These are phyloP conservation scores for Tragulus kanchil DNA, from an alignment of 2,113 vertebrate species.

Conservation along the genomic window DNA sequence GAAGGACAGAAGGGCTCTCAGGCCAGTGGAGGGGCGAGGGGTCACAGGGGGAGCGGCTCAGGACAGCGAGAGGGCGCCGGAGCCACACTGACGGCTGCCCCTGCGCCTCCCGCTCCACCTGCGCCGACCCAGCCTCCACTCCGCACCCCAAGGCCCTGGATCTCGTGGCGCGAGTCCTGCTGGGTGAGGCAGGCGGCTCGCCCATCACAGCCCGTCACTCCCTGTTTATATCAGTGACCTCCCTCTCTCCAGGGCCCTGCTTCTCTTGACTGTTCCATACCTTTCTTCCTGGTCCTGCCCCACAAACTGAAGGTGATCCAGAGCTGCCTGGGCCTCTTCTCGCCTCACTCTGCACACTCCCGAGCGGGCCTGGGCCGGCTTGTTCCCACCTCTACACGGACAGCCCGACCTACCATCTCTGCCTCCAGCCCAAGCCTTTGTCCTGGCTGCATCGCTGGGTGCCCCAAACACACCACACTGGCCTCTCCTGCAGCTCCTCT, in stretches of 20 bases:
- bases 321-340: neutral
- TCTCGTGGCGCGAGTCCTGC: neutral
- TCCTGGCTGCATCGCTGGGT: neutral
- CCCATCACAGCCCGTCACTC: too few species aligned
- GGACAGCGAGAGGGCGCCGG: fast-evolving
- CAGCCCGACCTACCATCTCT: fast-evolving
- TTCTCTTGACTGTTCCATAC: neutral
- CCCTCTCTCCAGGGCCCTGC: fast-evolving
- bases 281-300: neutral
- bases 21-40: neutral
- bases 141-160: too few species aligned
- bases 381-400: neutral
- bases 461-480: neutral
- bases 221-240: neutral
- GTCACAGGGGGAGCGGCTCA: fast-evolving
- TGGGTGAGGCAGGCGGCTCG: neutral
- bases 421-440: neutral
- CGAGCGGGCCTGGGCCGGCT: neutral
- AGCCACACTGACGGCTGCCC: neutral
- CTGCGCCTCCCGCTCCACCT: fast-evolving
- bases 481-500: neutral
- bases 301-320: neutral
- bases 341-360: neutral
- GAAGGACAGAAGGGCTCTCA: constrained; percentile 20
- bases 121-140: neutral